These are phyloP conservation scores for Paelopatides confundens DNA, from an alignment of 53 echinoderm and acorn worm genomes.

Conservation along the genomic window DNA sequence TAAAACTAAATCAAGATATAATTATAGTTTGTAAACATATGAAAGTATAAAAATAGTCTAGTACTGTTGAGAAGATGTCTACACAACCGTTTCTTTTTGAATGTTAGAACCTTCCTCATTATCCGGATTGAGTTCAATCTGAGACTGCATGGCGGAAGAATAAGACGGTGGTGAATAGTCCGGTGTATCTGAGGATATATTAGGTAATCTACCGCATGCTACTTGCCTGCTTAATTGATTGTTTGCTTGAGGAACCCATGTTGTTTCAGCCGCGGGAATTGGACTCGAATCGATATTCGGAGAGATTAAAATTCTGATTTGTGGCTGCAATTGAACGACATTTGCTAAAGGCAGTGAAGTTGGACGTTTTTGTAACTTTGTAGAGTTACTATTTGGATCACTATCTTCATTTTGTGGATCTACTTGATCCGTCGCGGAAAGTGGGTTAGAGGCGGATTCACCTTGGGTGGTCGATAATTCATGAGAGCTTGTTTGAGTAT, in stretches of 20 bases:
- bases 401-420: neutral
- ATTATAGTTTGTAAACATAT: constrained; percentile 24
- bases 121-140: neutral
- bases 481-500: neutral
- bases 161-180: constrained; percentile 50
- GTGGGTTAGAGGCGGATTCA: neutral
- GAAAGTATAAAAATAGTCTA: constrained; percentile 48
- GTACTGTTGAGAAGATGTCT: neutral
- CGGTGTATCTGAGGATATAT: constrained; percentile 9
- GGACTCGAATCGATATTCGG: constrained; percentile 50
- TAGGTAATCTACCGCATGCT: constrained; percentile 16
- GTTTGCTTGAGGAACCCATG: constrained; percentile 43
- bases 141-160: constrained; percentile 51
- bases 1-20: neutral
- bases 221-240: constrained; percentile 37
- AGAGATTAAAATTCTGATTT: constrained; percentile 34
- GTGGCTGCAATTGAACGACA: constrained; percentile 39
- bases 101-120: constrained; percentile 13
- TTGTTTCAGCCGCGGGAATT: constrained; percentile 47
- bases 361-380: constrained; percentile 51
- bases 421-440: neutral
- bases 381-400: neutral
- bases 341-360: constrained; percentile 62
- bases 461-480: neutral
- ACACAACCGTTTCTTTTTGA: constrained; percentile 41